Evolutionary conservation across 2,888 invertebrate species (phyloP), one percentile per base, ranked within the genome.

Genomic region (Melipona bicolor): DNA sequence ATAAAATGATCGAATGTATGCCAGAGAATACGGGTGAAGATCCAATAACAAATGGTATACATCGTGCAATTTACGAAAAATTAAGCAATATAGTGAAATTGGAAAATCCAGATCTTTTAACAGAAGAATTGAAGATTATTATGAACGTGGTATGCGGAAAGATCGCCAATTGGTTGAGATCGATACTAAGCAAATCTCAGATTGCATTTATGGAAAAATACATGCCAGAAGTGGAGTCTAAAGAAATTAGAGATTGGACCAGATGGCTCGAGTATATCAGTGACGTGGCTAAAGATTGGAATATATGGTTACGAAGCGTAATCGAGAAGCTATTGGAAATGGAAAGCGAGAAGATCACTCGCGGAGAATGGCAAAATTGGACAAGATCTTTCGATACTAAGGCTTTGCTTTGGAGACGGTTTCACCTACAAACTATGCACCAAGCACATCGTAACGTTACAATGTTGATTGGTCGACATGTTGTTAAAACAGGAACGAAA

Each of bases 61-160:
- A 93, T 76, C 88, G 92, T 1, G 91, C 91, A 0, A 87, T 94
- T 50, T 93, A 91, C 68, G 92, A 92, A 67, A 93, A 92, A 68
- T 77, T 92, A 19, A 79, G 85, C 3, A 81, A 76, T 6, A 83
- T 90, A 11, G 87, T 92, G 2, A 74, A 50, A n/a, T 36, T 84
- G 19, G 92, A 92, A 24, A 82, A 87, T 72, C 87, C 90, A 0
- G 85, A 87, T 1, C 80, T 87, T 0, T 70, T 93, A 9, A 86
- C 86, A 11, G 86, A 88, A 5, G 86, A 90, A 6, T 72, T 86
- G 21, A 88, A 84, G 72, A 90, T 90, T 62, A 68, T 91, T 0
- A 75, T 92, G 9, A 87, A 92, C 68, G 90, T 92, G 0, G 81
- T 92, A 17, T 85, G 92, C 17, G 93, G 92, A 21, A 93, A 93